Conservation (phyloP, 2,113 vertebrate genomes). For the Heliornis fulica region DNA sequence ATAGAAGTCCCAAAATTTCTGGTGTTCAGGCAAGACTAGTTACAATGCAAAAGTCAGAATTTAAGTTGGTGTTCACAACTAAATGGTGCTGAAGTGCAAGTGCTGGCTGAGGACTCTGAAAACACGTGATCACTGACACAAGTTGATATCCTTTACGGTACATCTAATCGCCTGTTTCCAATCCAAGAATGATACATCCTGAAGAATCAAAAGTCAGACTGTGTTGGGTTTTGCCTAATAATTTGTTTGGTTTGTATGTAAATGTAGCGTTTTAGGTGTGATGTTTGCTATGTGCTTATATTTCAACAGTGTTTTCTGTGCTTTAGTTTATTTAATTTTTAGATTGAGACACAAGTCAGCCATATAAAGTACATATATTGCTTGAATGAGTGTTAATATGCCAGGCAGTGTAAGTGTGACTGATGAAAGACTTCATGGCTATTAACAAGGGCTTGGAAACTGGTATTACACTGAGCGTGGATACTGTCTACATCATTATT, state of each 20-base stretch:
- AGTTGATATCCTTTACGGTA: fast-evolving
- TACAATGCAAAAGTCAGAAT: background rate
- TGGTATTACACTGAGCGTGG: background rate
- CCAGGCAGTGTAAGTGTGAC: background rate
- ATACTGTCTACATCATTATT: background rate
- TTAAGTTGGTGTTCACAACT: background rate
- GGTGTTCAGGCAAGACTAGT: background rate
- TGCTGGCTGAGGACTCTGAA: background rate
- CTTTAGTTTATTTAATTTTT: background rate
- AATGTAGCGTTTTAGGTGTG: background rate
- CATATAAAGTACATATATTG: background rate
- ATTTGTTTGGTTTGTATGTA: background rate
- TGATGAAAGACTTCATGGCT: background rate
- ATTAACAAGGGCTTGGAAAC: background rate
- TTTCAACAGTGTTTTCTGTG: background rate
- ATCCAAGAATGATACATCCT: fast-evolving
- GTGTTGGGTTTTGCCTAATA: background rate
- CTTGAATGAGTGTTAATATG: background rate
- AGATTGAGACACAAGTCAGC: background rate
- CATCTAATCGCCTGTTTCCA: background rate
- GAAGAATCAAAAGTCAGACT: background rate
- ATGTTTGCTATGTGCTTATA: background rate
- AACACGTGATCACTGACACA: fast-evolving
- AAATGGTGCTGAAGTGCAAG: background rate
- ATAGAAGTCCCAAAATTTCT: background rate